Conservation (phyloP, 1,140 invertebrate genomes). For the Drosophila persimilis region DNA sequence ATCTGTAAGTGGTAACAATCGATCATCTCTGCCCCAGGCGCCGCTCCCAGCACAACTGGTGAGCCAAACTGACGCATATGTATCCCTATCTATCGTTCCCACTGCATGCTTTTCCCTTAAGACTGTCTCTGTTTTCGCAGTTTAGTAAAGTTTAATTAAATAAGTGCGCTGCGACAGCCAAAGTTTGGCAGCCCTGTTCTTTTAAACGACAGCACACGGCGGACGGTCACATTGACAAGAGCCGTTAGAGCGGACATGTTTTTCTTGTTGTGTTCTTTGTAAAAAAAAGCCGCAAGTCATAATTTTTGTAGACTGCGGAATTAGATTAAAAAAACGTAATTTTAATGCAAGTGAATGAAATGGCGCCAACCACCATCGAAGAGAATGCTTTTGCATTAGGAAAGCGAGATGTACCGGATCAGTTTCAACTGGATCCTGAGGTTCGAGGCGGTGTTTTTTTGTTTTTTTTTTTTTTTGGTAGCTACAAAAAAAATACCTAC, state of each 20-base stretch:
- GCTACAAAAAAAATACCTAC: neutral
- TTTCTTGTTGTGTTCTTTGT: conserved; percentile 21
- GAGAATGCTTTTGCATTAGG: conserved; percentile 34
- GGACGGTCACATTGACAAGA: conserved; percentile 1
- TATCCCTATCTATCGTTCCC: too few relatives aligned
- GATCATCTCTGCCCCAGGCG: too few relatives aligned
- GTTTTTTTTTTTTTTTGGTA: neutral
- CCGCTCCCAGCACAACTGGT: too few relatives aligned
- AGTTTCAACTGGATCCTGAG: conserved; percentile 24
- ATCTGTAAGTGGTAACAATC: too few relatives aligned
- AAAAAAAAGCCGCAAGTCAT: neutral
- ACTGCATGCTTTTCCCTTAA: too few relatives aligned
- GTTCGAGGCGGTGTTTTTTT: conserved; percentile 11
- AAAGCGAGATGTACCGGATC: conserved; percentile 6
- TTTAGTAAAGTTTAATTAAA: too few relatives aligned
- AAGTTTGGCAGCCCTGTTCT: conserved; percentile 4
- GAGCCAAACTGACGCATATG: too few relatives aligned
- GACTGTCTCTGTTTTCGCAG: too few relatives aligned
- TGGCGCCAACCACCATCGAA: conserved; percentile 25
- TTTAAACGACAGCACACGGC: neutral
- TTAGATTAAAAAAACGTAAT: neutral
- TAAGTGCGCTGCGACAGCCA: too few relatives aligned
- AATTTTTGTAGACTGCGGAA: too few relatives aligned
- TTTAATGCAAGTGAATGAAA: neutral
- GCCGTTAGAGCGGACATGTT: conserved; percentile 30